Percentiles rank a stretch among this genome's conserved stretches.
Conservation (phyloP, 2,888 invertebrate genomes). For the Rhagophthalmus giganteus region DNA sequence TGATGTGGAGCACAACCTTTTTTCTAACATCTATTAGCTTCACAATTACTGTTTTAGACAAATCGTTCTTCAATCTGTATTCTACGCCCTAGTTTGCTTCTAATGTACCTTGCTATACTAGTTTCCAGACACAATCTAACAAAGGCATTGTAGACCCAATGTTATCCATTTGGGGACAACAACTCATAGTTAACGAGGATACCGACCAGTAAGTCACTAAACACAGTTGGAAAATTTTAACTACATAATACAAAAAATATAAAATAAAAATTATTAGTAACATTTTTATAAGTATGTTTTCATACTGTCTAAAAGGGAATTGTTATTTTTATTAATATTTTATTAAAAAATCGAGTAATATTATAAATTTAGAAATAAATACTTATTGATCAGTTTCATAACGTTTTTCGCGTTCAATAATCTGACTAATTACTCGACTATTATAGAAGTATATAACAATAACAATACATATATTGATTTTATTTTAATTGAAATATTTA, state of each 20-base stretch:
- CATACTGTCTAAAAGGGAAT: too few species aligned
- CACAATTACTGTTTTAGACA: conserved; percentile 30
- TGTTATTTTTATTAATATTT: neutral
- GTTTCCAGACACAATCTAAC: conserved; percentile 87
- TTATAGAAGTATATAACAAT: too few species aligned
- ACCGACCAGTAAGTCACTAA: conserved; percentile 86
- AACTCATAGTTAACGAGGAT: conserved; percentile 97
- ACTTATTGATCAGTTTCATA: too few species aligned
- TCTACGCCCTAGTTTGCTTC: conserved; percentile 49
- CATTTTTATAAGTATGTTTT: too few species aligned
- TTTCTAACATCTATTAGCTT: conserved; percentile 33
- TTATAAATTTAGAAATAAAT: neutral
- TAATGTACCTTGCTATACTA: conserved; percentile 56
- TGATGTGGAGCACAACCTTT: conserved; percentile 39
- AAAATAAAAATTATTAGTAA: conserved; percentile 2
- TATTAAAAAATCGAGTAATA: neutral
- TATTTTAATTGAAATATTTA: neutral
- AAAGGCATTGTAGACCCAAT: conserved; percentile 98
- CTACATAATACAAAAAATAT: conserved; percentile 16
- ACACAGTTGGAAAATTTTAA: conserved; percentile 18
- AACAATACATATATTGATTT: too few species aligned
- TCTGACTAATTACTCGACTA: too few species aligned
- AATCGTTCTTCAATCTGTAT: conserved; percentile 40
- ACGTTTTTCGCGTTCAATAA: too few species aligned
- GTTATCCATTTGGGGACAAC: conserved; percentile 98